Percentiles rank a stretch among this genome's conserved stretches.
Evolutionary conservation across 1,140 invertebrate genomes (phyloP).

Genomic region (Lepidurus packardi): DNA sequence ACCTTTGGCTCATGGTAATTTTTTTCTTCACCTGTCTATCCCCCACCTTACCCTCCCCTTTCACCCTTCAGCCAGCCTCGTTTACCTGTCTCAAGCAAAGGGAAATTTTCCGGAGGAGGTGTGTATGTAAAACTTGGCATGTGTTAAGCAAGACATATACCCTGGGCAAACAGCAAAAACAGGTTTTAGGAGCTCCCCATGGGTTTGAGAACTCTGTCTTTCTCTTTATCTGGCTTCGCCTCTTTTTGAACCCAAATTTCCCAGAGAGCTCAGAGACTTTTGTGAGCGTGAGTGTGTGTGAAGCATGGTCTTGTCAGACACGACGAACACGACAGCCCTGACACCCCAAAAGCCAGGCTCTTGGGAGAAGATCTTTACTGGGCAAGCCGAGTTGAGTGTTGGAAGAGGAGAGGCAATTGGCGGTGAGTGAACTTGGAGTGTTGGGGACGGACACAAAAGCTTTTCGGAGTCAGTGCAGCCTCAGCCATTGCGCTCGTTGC

Average conservation of each 20-base stretch:
- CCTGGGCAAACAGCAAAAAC: slow-evolving; percentile 19
- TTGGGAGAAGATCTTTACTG: slow-evolving; percentile 4
- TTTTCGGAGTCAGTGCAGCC: not conserved
- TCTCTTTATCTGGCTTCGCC: slow-evolving; percentile 12
- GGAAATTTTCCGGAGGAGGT: slow-evolving; percentile 3
- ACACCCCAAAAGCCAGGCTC: not conserved
- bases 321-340: slow-evolving; percentile 12
- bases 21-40: slow-evolving; percentile 16
- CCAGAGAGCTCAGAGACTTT: not conserved
- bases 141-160: slow-evolving; percentile 19
- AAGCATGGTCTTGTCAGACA: slow-evolving; percentile 6
- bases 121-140: slow-evolving; percentile 22
- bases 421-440: slow-evolving; percentile 4
- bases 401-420: not conserved
- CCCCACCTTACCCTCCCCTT: not conserved
- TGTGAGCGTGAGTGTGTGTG: slow-evolving; percentile 4
- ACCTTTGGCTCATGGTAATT: slow-evolving; percentile 3
- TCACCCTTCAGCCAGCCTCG: not conserved
- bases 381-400: not conserved
- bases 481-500: not conserved
- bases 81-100: not conserved
- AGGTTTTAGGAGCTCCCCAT: not conserved
- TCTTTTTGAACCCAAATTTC: not conserved
- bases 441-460: not conserved
- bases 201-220: slow-evolving; percentile 12